Evolutionary conservation across 64 coral and sea anemone species (phyloP).

Genomic region (Catalaphyllia jardinei): DNA sequence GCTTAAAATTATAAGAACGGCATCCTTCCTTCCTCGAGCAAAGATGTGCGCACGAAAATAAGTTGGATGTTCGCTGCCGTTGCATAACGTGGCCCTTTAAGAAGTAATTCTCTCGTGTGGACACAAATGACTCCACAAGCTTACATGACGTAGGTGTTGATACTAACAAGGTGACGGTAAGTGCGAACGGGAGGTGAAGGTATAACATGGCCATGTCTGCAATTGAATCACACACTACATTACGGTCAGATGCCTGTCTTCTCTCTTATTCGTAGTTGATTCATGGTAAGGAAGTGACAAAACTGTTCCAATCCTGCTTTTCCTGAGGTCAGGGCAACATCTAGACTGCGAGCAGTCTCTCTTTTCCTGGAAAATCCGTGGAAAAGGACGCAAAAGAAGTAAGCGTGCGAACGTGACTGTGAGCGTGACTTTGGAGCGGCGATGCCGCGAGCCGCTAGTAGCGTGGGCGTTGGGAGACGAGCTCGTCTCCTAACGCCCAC

Average conservation of each 20-base stretch:
- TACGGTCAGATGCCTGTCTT: not conserved
- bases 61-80: constrained; percentile 18
- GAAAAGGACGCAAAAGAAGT: too few species aligned
- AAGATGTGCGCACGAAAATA: constrained; percentile 72
- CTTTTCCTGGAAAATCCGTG: too few species aligned
- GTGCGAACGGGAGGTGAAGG: not conserved
- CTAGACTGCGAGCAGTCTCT: too few species aligned
- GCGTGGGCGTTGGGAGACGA: too few species aligned
- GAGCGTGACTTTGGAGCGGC: too few species aligned
- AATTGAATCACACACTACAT: not conserved
- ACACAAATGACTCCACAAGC: not conserved
- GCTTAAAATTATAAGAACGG: constrained; percentile 73
- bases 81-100: constrained; percentile 40
- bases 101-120: constrained; percentile 8
- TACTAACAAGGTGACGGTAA: not conserved
- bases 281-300: too few species aligned
- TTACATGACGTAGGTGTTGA: not conserved
- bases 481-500: too few species aligned
- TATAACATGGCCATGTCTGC: not conserved
- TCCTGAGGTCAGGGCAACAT: too few species aligned
- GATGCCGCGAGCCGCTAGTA: too few species aligned
- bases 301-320: too few species aligned
- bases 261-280: too few species aligned
- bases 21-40: constrained; percentile 54
- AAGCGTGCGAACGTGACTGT: too few species aligned